Evolutionary conservation across 1,140 invertebrate species (phyloP), one percentile per base, ranked within the genome.

Genomic region (Euura lappo): DNA sequence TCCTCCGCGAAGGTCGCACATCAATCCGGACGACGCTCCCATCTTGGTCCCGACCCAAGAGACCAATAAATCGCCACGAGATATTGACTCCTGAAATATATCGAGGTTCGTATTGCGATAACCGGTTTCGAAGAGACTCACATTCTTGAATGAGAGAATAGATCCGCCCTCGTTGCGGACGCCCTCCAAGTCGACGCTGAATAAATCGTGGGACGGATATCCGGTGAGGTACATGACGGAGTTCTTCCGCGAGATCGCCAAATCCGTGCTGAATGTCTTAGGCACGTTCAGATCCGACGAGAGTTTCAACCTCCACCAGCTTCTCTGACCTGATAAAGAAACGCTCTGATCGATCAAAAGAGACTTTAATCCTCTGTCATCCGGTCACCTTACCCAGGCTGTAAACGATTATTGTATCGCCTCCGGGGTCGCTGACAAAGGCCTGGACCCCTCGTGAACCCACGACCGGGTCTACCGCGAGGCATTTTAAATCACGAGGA

Each of bases 251-350:
- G 77, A 81, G 44, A 82, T 75, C 13, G 81, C 75, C 4, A 82
- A 69, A 45, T 82, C 79, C 8, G 75, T 76, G 13, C 51, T 74
- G 45, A 72, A 72, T 1, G 79, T 60, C 70, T 28, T 68, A 69
- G 8, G 77, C 79, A n/a, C 78, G 28, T 43, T 76, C 65, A 43
- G 73, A 10, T 13, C 28, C 73, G 68, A 73, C 11, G 67, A 44
- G 47, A 81, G 75, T 45, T 69, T 75, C 44, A 81, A n/a, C 72
- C 60, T 79, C 79, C 81, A 81, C 79, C 79, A 82, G 65, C 64
- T 76, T 4, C 71, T 66, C n/a, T 75, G 71, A 42, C 68, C 80
- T 77, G 65, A 45, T 72, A 72, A 60, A 11, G 6, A 8, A 5
- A 60, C 51, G 51, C 13, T 60, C 3, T 60, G 51, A 4, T n/a